Evolutionary conservation across 2,888 invertebrate species (phyloP), one percentile per base, ranked within the genome.

Genomic region (Girardia tigrina): DNA sequence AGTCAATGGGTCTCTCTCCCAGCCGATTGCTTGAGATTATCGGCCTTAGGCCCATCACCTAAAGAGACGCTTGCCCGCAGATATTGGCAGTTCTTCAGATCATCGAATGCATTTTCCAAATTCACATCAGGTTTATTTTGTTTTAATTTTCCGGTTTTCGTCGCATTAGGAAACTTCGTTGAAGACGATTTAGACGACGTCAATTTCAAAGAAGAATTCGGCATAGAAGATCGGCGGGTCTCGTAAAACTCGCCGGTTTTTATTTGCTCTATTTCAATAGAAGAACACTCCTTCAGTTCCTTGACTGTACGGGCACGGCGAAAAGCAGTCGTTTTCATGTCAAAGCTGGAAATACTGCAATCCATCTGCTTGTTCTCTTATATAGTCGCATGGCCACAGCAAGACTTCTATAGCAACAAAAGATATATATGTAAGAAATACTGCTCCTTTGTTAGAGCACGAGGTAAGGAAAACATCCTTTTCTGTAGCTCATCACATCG

Each of bases 401-500:
- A 8, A 12, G 8, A n/a, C n/a, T 56, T 4, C 56, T 56, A 56
- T 56, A n/a, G n/a, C 56, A 56, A 56, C 56, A 23, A 23, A 56
- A 56, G 23, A 20, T 2, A 20, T 8, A 23, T 6, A 56, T 20
- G 23, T 20, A 16, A 36, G 16, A 8, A 36, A 36, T 36, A 2
- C n/a, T 20, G n/a, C 23, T 23, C 56, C 23, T n/a, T 12, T 16
- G 23, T 12, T 56, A 56, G n/a, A 4, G 56, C 8, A 56, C 56
- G n/a, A 56, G 56, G 56, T 56, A 56, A 56, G 56, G 23, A 56
- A 36, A 56, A 56, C 56, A 56, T 56, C 56, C 56, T 56, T 56
- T 56, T 56, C n/a, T 56, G 4, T 56, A 56, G 23, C 56, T 56
- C 56, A n/a, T 56, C 56, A 6, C 56, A 56, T 56, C 56, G 56